A percentile compares a stretch with the other conserved stretches of the same genome.
Evolutionary conservation across 1,140 invertebrate genomes (phyloP).

Genomic region (Euura lappo): DNA sequence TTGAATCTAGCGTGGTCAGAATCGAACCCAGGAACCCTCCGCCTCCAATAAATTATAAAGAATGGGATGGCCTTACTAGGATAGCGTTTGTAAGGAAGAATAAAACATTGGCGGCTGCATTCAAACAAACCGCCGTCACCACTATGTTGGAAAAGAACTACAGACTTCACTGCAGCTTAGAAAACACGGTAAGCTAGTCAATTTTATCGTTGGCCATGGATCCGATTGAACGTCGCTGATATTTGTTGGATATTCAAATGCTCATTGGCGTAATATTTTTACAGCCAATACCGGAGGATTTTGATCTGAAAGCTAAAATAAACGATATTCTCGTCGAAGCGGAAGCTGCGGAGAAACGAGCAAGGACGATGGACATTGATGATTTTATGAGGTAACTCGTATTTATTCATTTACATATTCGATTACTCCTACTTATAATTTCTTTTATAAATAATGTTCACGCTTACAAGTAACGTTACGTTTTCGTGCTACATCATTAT

Average conservation of each 20-base stretch:
- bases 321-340: conserved; percentile 73
- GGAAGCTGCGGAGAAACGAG: conserved; percentile 79
- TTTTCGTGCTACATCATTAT: neutral
- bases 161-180: conserved; percentile 82
- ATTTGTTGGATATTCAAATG: conserved; percentile 60
- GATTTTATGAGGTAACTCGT: conserved; percentile 84
- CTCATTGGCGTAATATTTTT: conserved; percentile 43
- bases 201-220: neutral
- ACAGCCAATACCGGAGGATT: conserved; percentile 78
- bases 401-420: conserved; percentile 24
- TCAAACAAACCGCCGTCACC: conserved; percentile 84
- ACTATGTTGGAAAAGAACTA: conserved; percentile 93
- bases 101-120: conserved; percentile 86
- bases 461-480: neutral
- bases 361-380: conserved; percentile 94
- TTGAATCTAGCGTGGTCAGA: conserved; percentile 98
- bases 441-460: neutral
- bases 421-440: conserved; percentile 19
- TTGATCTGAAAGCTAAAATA: conserved; percentile 87
- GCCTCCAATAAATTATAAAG: conserved; percentile 93
- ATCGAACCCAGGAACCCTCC: conserved; percentile 97
- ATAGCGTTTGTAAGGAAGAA: conserved; percentile 97
- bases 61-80: conserved; percentile 97
- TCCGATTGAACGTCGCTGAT: conserved; percentile 59
- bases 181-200: conserved; percentile 75